Base-by-base conservation (phyloP, 2,888 invertebrate species). In the Metalampra italica region DNA sequence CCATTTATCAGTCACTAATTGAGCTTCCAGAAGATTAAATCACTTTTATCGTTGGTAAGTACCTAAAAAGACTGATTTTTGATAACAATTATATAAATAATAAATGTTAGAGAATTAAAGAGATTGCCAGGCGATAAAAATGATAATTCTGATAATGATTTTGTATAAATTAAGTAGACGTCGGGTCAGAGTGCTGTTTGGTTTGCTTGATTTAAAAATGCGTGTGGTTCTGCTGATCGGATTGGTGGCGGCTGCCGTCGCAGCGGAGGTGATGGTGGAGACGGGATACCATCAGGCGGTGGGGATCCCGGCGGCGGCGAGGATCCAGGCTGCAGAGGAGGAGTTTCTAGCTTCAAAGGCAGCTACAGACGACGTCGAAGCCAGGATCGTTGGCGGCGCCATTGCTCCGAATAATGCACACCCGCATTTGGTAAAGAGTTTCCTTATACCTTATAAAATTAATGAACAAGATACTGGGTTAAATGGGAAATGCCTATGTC, bases 251-350 rank as follows among this genome's bases (percentile, higher is more conserved):
- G 68, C 65, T 0, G 46, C 48, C 9, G 13, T 49, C 36, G 36
- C 40, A 4, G 46, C 39, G 8, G 9, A 13, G 12, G 44, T 43
- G 15, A 36, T 34, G 7, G 38, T 39, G 9, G 8, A 14, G 22
- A 3, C 49, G 9, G 57, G 68, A 7, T 83, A 83, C 57, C 81
- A 82, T 43, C 53, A 63, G 29, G 52, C 60, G 5, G 58, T 80
- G 3, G 83, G 82, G 9, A 78, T 84, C 38, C 82, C 81, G 5
- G 51, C 62, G 8, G 82, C 80, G 0, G 57, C 57, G 40, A 66
- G 65, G 57, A 74, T 83, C 47, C 78, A 69, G 60, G 70, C 59
- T 1, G 49, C 54, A 3, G 78, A 81, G 53, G 45, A 49, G 11
- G 52, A 42, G 36, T 49, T 52, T 12, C n/a, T 53, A 9, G 43